Conservation (phyloP, 2,797 vertebrate genomes). For the Centropyge bicolor region DNA sequence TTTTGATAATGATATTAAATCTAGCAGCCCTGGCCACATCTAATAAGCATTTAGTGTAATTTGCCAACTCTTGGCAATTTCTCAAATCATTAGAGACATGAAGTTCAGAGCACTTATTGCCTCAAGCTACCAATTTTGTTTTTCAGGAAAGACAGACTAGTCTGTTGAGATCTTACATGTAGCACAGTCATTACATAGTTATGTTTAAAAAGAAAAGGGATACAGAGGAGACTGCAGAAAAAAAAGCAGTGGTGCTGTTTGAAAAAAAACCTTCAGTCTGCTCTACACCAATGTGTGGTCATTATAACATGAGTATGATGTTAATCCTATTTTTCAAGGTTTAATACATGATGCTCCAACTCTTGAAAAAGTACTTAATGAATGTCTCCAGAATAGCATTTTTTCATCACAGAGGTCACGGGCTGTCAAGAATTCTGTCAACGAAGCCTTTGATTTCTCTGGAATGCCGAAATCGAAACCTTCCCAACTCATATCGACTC, state of each 20-base stretch:
- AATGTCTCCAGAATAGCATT: neutral
- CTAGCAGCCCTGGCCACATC: slow-evolving; percentile 20
- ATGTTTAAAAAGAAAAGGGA: slow-evolving; percentile 6
- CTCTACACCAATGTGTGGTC: neutral
- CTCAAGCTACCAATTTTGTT: neutral
- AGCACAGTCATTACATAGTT: neutral
- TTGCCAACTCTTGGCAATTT: slow-evolving; percentile 46
- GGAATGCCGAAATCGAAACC: slow-evolving; percentile 63
- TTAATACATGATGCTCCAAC: neutral
- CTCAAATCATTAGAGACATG: slow-evolving; percentile 48
- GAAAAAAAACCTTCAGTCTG: neutral
- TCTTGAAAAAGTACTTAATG: neutral
- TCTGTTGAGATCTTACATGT: neutral
- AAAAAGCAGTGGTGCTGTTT: slow-evolving; percentile 4
- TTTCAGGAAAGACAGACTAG: neutral
- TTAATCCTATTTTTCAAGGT: neutral
- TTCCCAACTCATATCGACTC: slow-evolving; percentile 69
- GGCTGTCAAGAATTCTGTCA: slow-evolving; percentile 86
- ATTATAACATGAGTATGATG: neutral
- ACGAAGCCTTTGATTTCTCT: slow-evolving; percentile 74
- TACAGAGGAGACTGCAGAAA: slow-evolving; percentile 3
- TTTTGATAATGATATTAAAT: slow-evolving; percentile 61
- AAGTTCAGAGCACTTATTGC: slow-evolving; percentile 33
- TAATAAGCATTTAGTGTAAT: slow-evolving; percentile 43
- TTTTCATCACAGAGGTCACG: slow-evolving; percentile 40